A percentile compares a stretch with the other conserved stretches of the same genome.
phyloP scores from a whole-genome alignment of 1,140 invertebrate genomes.

The Harpegnathos saltator region DNA sequence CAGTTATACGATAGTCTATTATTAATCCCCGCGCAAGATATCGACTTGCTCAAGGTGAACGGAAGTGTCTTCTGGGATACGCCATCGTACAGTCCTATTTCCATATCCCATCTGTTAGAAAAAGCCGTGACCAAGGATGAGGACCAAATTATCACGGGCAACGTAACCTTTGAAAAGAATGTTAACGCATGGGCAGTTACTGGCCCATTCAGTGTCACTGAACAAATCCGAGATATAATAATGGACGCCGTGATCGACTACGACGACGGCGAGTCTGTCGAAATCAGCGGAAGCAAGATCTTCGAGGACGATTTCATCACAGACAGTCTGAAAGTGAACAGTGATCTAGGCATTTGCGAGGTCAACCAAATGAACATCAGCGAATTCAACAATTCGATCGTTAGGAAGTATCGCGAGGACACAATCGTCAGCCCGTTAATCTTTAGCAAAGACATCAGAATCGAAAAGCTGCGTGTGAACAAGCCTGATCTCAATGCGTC shows the following conservation, averaged over 20 bases:
- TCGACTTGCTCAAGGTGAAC: constrained; percentile 53
- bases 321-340: constrained; percentile 45
- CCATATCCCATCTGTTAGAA: constrained; percentile 61
- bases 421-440: constrained; percentile 62
- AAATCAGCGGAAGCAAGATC: constrained; percentile 71
- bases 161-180: constrained; percentile 49
- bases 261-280: constrained; percentile 29
- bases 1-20: constrained; percentile 65
- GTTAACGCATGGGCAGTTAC: constrained; percentile 35
- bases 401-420: constrained; percentile 67
- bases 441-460: constrained; percentile 63
- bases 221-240: constrained; percentile 68
- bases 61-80: constrained; percentile 66
- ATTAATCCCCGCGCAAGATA: constrained; percentile 24
- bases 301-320: constrained; percentile 67
- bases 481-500: constrained; percentile 63
- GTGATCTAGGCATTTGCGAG: constrained; percentile 57
- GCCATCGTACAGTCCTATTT: constrained; percentile 4
- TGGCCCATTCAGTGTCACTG: constrained; percentile 30
- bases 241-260: constrained; percentile 68
- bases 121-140: constrained; percentile 74
- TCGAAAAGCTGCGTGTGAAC: constrained; percentile 67
- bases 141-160: constrained; percentile 70
- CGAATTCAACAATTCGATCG: constrained; percentile 71
- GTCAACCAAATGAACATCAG: constrained; percentile 73